Conservation (phyloP, 2,888 invertebrate species). For the Drosophila pullipes region DNA sequence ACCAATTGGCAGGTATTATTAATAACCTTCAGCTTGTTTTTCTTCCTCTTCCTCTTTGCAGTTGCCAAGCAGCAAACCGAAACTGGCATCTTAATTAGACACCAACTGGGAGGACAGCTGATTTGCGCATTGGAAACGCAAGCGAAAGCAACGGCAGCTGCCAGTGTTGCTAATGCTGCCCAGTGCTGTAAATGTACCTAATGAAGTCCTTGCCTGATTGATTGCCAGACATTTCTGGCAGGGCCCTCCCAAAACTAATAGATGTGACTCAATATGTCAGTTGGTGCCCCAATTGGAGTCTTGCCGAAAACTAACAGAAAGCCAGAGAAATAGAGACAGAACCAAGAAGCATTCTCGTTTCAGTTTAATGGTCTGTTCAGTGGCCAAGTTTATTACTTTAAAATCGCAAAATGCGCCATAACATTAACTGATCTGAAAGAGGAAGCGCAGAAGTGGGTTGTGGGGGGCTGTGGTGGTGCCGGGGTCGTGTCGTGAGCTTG, state of each 20-base stretch:
- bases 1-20: slow-evolving; percentile 51
- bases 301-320: slow-evolving; percentile 63
- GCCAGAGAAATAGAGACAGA: slow-evolving; percentile 11
- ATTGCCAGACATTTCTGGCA: slow-evolving; percentile 68
- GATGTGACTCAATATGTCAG: slow-evolving; percentile 73
- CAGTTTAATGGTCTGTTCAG: slow-evolving; percentile 64
- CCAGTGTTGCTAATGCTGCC: slow-evolving; percentile 12
- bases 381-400: slow-evolving; percentile 74
- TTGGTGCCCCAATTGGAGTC: slow-evolving; percentile 24
- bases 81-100: slow-evolving; percentile 66
- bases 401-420: slow-evolving; percentile 71
- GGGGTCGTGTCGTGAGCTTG: slow-evolving; percentile 35
- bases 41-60: slow-evolving; percentile 14
- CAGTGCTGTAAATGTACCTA: slow-evolving; percentile 61
- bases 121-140: slow-evolving; percentile 36
- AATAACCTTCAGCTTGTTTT: slow-evolving; percentile 48
- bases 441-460: neutral
- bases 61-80: slow-evolving; percentile 44
- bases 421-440: slow-evolving; percentile 46
- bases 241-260: slow-evolving; percentile 49
- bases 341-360: neutral
- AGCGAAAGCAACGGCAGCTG: neutral
- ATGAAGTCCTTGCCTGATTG: slow-evolving; percentile 75
- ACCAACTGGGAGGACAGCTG: slow-evolving; percentile 48
- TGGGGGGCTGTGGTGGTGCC: neutral